phyloP scores from a whole-genome alignment of 1,140 invertebrate species.

The Proales similis region DNA sequence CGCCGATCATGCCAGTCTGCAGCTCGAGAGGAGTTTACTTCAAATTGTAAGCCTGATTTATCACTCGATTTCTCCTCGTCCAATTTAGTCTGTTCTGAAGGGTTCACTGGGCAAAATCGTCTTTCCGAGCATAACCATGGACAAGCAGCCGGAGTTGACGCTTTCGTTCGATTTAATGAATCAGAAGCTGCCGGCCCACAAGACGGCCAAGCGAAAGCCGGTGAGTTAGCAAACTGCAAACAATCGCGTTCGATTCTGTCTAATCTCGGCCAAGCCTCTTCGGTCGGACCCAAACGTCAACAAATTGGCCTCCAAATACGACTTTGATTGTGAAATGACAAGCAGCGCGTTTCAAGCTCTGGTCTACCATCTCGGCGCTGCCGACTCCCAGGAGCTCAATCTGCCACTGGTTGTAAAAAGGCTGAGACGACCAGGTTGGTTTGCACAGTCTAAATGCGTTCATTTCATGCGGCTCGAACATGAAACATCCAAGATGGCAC shows the following conservation, averaged over 20 bases:
- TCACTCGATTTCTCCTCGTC: too few species aligned
- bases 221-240: too few species aligned
- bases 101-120: constrained; percentile 14
- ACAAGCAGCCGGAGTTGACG: constrained; percentile 15
- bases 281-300: constrained; percentile 6
- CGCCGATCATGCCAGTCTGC: too few species aligned
- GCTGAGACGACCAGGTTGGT: neutral
- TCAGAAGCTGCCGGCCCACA: neutral
- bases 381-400: constrained; percentile 9
- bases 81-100: too few species aligned
- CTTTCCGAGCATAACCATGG: neutral
- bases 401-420: neutral
- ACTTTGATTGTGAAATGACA: constrained; percentile 20
- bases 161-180: neutral
- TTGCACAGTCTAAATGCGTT: neutral
- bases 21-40: constrained; percentile 13
- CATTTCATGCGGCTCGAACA: neutral
- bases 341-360: constrained; percentile 26
- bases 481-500: constrained; percentile 1
- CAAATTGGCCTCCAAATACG: constrained; percentile 15
- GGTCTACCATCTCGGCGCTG: constrained; percentile 2
- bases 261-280: constrained; percentile 7
- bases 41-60: constrained; percentile 6
- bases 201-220: constrained; percentile 16
- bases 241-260: neutral